These are phyloP conservation scores for Merluccius polli DNA, from an alignment of 2,797 vertebrate species.

Conservation along the genomic window DNA sequence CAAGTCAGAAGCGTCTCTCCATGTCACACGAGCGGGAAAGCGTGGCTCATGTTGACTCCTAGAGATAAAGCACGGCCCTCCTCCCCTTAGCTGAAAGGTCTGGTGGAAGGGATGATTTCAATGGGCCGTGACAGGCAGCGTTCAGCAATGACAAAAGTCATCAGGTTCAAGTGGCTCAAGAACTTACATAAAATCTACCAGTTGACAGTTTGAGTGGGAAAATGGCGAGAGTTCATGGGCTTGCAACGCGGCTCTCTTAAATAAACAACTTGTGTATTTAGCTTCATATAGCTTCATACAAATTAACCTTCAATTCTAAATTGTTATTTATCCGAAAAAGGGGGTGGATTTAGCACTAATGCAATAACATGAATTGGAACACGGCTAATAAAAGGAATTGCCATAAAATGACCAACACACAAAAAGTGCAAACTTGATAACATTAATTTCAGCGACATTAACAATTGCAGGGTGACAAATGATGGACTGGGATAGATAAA, in stretches of 20 bases:
- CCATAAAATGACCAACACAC: conserved; percentile 22
- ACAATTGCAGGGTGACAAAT: conserved; percentile 30
- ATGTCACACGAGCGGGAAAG: conserved; percentile 18
- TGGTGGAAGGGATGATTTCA: conserved; percentile 22
- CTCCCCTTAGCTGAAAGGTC: background rate
- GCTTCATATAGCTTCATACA: background rate
- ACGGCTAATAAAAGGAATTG: conserved; percentile 15
- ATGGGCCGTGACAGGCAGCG: conserved; percentile 18
- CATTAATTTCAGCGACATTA: conserved; percentile 33
- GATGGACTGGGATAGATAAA: conserved; percentile 22
- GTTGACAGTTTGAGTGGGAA: background rate
- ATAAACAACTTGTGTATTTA: background rate
- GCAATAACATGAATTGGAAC: background rate
- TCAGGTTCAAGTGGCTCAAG: conserved; percentile 18
- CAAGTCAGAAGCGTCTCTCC: conserved; percentile 9
- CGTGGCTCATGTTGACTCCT: conserved; percentile 34
- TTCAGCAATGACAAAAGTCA: conserved; percentile 21
- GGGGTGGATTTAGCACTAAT: background rate
- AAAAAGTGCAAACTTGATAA: conserved; percentile 31
- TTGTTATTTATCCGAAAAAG: background rate
- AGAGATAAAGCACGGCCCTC: conserved; percentile 18
- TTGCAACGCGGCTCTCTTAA: background rate
- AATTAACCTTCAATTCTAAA: too few species aligned
- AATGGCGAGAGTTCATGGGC: background rate
- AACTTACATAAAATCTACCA: conserved; percentile 9